A percentile compares a stretch with the other conserved stretches of the same genome.
Conservation (phyloP, 2,888 invertebrate species). For the Theodoxus fluviatilis region DNA sequence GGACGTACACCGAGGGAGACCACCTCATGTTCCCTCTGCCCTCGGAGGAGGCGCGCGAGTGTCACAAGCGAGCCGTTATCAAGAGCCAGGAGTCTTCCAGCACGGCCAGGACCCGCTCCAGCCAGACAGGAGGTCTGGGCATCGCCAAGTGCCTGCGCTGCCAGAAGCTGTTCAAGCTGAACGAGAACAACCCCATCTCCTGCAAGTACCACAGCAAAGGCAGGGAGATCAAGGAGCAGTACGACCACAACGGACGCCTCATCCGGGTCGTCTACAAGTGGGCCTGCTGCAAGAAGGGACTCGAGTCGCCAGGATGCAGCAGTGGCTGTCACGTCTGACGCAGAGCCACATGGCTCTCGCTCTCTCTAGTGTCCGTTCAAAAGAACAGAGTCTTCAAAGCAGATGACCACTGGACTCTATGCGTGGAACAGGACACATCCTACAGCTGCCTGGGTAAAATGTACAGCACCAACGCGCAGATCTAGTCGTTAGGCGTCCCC, state of each 20-base stretch:
- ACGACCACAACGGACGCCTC: conserved; percentile 45
- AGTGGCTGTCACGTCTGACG: conserved; percentile 48
- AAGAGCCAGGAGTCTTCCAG: conserved; percentile 23
- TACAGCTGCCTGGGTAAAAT: too few species aligned
- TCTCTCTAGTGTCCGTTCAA: too few species aligned
- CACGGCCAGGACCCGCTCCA: background rate
- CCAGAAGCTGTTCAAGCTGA: conserved; percentile 46
- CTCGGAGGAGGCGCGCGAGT: too few species aligned
- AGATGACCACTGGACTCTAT: too few species aligned
- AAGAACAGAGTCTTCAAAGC: too few species aligned
- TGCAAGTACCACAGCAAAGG: conserved; percentile 54
- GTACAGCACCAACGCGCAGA: too few species aligned
- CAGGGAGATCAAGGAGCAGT: conserved; percentile 48
- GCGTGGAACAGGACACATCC: too few species aligned
- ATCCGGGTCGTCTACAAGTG: conserved; percentile 49
- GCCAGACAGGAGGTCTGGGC: background rate
- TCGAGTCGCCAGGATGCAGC: conserved; percentile 50
- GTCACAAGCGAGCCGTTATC: too few species aligned
- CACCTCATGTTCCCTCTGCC: conserved; percentile 41
- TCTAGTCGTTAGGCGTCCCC: too few species aligned
- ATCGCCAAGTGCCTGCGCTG: conserved; percentile 54
- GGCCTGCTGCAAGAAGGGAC: conserved; percentile 53
- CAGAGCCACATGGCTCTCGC: too few species aligned
- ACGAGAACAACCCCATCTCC: conserved; percentile 49
- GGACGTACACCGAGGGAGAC: conserved; percentile 49